These are phyloP conservation scores for Dione juno DNA, from an alignment of 2,888 invertebrate species.

Conservation along the genomic window DNA sequence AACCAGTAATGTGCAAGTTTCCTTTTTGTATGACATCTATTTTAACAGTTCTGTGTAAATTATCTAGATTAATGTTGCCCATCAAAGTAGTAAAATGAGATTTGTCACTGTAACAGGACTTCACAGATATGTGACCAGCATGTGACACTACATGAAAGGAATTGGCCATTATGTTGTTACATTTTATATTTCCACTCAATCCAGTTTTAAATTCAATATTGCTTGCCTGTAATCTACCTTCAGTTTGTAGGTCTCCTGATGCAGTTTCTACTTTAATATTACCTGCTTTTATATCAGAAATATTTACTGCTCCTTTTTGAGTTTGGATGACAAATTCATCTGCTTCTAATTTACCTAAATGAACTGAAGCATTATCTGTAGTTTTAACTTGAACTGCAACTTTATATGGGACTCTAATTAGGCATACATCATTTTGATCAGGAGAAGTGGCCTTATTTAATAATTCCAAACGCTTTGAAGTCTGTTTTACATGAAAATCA, in stretches of 20 bases:
- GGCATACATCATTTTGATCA: slow-evolving; percentile 73
- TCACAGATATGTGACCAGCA: slow-evolving; percentile 71
- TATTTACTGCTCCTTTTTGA: slow-evolving; percentile 68
- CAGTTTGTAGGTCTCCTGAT: slow-evolving; percentile 66
- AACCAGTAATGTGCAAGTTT: slow-evolving; percentile 74
- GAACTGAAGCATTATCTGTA: slow-evolving; percentile 73
- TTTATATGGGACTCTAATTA: slow-evolving; percentile 78
- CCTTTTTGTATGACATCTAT: slow-evolving; percentile 79
- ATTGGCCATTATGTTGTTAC: slow-evolving; percentile 77
- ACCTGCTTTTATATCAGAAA: slow-evolving; percentile 71
- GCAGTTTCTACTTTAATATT: slow-evolving; percentile 71
- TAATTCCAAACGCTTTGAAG: slow-evolving; percentile 74
- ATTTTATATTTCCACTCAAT: slow-evolving; percentile 64
- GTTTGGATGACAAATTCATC: slow-evolving; percentile 77
- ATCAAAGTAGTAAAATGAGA: slow-evolving; percentile 77
- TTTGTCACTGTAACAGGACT: slow-evolving; percentile 72
- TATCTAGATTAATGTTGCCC: slow-evolving; percentile 71
- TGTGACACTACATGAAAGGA: slow-evolving; percentile 68
- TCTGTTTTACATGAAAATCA: slow-evolving; percentile 79
- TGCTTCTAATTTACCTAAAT: slow-evolving; percentile 71
- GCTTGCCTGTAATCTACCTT: slow-evolving; percentile 70
- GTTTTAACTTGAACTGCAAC: slow-evolving; percentile 75
- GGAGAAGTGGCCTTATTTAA: slow-evolving; percentile 72
- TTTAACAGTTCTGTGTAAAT: slow-evolving; percentile 69
- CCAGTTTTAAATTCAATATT: slow-evolving; percentile 76